phyloP scores from a whole-genome alignment of 2,888 invertebrate genomes.

The Neoscelio sp. region DNA sequence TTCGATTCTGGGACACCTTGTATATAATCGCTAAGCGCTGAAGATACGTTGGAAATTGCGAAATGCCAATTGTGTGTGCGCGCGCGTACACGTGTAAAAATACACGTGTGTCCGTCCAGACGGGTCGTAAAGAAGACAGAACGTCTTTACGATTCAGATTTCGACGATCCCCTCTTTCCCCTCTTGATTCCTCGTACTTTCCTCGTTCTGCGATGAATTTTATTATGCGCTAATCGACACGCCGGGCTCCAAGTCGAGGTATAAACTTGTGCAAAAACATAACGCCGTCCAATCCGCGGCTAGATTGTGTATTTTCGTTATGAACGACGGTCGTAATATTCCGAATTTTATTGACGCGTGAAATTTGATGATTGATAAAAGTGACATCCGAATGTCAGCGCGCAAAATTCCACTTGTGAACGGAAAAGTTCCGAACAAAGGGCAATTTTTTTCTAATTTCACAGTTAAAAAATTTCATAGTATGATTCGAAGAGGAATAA shows the following conservation, averaged over 20 bases:
- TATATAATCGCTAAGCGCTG: slow-evolving; percentile 35
- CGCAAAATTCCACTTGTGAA: neutral
- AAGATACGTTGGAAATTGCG: slow-evolving; percentile 55
- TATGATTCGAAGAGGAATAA: too few species aligned
- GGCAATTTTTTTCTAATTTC: slow-evolving; percentile 3
- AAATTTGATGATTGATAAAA: slow-evolving; percentile 46
- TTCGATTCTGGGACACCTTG: slow-evolving; percentile 43
- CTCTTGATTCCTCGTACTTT: slow-evolving; percentile 18
- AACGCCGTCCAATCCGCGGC: slow-evolving; percentile 14
- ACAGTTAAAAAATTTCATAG: too few species aligned
- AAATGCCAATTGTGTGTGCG: slow-evolving; percentile 32
- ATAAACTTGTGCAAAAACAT: slow-evolving; percentile 56
- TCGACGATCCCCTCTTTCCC: slow-evolving; percentile 56
- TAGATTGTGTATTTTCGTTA: slow-evolving; percentile 37
- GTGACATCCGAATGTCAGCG: slow-evolving; percentile 4
- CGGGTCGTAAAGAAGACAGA: slow-evolving; percentile 66
- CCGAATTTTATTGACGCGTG: slow-evolving; percentile 60
- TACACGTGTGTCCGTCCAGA: slow-evolving; percentile 58
- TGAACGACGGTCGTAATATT: slow-evolving; percentile 25
- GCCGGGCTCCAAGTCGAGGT: slow-evolving; percentile 11
- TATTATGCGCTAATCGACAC: slow-evolving; percentile 64
- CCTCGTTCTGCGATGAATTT: slow-evolving; percentile 56
- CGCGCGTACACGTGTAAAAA: slow-evolving; percentile 26
- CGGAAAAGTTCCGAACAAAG: too few species aligned
- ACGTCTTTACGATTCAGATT: slow-evolving; percentile 68